A percentile compares a stretch with the other conserved stretches of the same genome.
Evolutionary conservation across 2,113 vertebrate genomes (phyloP).

Genomic region (Octodon degus): DNA sequence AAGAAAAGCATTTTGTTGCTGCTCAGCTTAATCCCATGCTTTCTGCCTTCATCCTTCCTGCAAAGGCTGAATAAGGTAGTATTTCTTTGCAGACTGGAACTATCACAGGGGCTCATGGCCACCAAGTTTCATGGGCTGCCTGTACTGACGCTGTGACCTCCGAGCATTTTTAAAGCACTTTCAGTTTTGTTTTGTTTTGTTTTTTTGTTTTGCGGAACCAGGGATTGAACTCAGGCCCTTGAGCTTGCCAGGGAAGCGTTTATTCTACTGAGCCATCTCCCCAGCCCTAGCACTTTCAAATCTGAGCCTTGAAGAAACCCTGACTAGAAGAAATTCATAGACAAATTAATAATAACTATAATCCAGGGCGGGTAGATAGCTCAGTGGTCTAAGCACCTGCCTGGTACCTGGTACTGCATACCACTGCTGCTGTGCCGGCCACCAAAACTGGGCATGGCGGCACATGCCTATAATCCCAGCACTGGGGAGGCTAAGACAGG

Average conservation of each 20-base stretch:
- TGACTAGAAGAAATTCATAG: conserved; percentile 44
- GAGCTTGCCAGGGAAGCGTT: too few relatives aligned
- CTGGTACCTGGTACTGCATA: too few relatives aligned
- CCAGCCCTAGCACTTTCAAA: neutral
- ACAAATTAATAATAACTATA: conserved; percentile 37
- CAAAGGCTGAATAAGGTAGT: neutral
- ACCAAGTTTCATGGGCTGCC: neutral
- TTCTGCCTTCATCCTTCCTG: neutral
- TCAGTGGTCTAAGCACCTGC: too few relatives aligned
- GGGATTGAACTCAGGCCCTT: too few relatives aligned
- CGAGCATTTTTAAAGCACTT: conserved; percentile 21
- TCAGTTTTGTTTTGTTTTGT: neutral
- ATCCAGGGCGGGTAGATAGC: too few relatives aligned
- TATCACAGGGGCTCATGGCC: neutral
- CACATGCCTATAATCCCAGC: too few relatives aligned
- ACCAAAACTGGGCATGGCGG: too few relatives aligned
- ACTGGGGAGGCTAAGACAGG: too few relatives aligned
- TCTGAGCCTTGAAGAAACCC: neutral
- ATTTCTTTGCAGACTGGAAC: conserved; percentile 8
- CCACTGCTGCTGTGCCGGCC: too few relatives aligned
- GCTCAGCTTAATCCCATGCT: neutral
- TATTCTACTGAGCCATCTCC: too few relatives aligned
- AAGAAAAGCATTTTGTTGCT: neutral
- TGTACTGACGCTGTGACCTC: neutral
- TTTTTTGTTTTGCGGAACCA: too few relatives aligned